phyloP scores from a whole-genome alignment of 1,140 invertebrate species.

The Druon quercuslanigerum region DNA sequence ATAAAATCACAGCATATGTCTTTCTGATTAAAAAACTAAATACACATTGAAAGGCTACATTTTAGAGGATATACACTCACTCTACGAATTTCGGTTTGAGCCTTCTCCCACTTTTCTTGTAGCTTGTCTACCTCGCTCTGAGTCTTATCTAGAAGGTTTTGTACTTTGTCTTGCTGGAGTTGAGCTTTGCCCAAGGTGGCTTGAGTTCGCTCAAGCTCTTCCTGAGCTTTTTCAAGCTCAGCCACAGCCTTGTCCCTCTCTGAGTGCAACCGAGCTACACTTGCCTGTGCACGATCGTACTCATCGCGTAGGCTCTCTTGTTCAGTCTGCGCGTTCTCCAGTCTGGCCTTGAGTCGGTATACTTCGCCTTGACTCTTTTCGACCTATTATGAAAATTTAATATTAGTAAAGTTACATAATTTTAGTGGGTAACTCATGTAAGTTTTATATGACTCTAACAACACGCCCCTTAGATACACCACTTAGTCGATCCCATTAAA shows the following conservation, averaged over 20 bases:
- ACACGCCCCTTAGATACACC: too few species aligned
- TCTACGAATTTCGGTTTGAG: conserved; percentile 86
- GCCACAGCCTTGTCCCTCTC: conserved; percentile 90
- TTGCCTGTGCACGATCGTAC: conserved; percentile 86
- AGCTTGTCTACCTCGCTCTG: conserved; percentile 94
- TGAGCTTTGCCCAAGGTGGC: conserved; percentile 92
- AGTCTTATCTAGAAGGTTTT: conserved; percentile 89
- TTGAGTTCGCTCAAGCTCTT: conserved; percentile 92
- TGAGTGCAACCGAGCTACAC: conserved; percentile 87
- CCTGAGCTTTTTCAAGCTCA: conserved; percentile 92
- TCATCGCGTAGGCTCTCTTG: conserved; percentile 94
- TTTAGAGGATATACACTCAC: conserved; percentile 73
- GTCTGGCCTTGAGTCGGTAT: conserved; percentile 92
- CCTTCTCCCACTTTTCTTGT: conserved; percentile 90
- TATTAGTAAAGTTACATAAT: too few species aligned
- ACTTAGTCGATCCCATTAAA: too few species aligned
- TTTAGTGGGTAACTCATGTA: too few species aligned
- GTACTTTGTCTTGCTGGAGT: conserved; percentile 91
- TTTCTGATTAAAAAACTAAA: background rate
- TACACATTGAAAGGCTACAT: conserved; percentile 1
- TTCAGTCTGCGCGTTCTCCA: conserved; percentile 96
- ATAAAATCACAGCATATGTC: conserved; percentile 1
- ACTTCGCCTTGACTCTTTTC: conserved; percentile 94
- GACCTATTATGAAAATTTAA: conserved; percentile 53
- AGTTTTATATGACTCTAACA: too few species aligned